Percentiles rank a stretch among this genome's conserved stretches.
Conservation (phyloP, 2,888 invertebrate species). For the Ligdia adustata region DNA sequence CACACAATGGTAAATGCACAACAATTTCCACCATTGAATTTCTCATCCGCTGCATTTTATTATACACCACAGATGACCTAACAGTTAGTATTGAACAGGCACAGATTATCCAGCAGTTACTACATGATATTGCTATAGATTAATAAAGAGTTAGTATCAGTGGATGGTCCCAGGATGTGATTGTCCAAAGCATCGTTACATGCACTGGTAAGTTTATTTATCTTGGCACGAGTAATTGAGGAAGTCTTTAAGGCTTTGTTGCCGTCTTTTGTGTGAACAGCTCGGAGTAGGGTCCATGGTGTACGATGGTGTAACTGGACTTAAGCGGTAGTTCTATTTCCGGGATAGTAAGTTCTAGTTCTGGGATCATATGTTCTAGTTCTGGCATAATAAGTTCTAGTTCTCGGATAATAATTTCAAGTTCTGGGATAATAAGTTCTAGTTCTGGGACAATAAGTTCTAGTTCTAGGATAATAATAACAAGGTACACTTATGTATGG, state of each 20-base stretch:
- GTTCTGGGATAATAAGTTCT: no score
- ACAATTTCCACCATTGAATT: slow-evolving; percentile 25
- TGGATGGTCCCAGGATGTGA: slow-evolving; percentile 12
- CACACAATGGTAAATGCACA: slow-evolving; percentile 19
- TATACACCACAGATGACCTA: slow-evolving; percentile 3
- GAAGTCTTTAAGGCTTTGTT: slow-evolving; percentile 67
- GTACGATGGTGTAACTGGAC: neutral
- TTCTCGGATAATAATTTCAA: no score
- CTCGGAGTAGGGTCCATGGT: no score
- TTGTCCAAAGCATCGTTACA: slow-evolving; percentile 36
- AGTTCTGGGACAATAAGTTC: no score
- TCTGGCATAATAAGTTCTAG: no score
- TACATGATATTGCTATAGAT: neutral
- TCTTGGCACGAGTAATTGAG: slow-evolving; percentile 67
- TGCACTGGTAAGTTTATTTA: slow-evolving; percentile 58
- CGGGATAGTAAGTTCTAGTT: no score
- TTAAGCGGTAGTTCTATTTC: no score
- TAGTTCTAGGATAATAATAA: no score
- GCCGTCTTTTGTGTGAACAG: no score
- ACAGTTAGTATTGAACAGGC: neutral
- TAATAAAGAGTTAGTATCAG: neutral
- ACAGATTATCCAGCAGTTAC: neutral
- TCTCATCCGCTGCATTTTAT: slow-evolving; percentile 14
- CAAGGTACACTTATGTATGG: no score
- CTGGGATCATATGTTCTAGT: no score